These are phyloP conservation scores for Ianthella basta DNA, from an alignment of 37 sponge, comb jelly and placozoan species.

Conservation along the genomic window DNA sequence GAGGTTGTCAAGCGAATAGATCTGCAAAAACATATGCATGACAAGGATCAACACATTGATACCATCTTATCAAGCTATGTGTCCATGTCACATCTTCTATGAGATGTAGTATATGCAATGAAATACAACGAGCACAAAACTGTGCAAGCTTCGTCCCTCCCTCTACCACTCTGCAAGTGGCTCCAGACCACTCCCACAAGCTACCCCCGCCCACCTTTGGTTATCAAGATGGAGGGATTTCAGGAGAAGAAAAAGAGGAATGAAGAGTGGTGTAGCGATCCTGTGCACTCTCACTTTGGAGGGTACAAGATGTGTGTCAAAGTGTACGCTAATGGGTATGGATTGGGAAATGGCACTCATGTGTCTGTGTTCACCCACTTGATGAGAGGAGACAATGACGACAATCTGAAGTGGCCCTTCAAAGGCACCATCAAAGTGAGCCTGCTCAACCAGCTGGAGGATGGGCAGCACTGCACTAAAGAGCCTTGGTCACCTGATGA, in stretches of 20 bases:
- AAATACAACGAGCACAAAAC: too few species aligned
- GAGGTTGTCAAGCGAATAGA: too few species aligned
- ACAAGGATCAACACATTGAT: too few species aligned
- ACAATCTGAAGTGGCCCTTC: conserved; percentile 50
- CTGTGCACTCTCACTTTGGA: conserved; percentile 45
- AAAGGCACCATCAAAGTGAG: conserved; percentile 42
- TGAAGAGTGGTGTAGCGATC: conserved; percentile 35
- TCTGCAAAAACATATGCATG: too few species aligned
- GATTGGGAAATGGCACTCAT: conserved; percentile 15
- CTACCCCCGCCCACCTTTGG: neutral
- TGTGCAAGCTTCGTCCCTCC: too few species aligned
- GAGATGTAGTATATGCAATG: too few species aligned
- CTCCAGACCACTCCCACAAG: neutral
- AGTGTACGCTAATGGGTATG: conserved; percentile 22
- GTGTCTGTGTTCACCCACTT: conserved; percentile 36
- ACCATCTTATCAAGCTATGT: too few species aligned
- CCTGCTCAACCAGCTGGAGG: conserved; percentile 52
- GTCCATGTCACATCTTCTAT: too few species aligned
- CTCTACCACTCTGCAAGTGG: neutral
- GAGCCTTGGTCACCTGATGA: neutral
- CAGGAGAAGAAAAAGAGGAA: too few species aligned
- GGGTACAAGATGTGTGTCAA: conserved; percentile 49
- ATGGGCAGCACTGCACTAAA: conserved; percentile 18
- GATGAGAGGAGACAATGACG: conserved; percentile 52
- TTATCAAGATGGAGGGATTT: too few species aligned